These are phyloP conservation scores for Acromyrmex heyeri DNA, from an alignment of 1,140 invertebrate species.

Conservation along the genomic window DNA sequence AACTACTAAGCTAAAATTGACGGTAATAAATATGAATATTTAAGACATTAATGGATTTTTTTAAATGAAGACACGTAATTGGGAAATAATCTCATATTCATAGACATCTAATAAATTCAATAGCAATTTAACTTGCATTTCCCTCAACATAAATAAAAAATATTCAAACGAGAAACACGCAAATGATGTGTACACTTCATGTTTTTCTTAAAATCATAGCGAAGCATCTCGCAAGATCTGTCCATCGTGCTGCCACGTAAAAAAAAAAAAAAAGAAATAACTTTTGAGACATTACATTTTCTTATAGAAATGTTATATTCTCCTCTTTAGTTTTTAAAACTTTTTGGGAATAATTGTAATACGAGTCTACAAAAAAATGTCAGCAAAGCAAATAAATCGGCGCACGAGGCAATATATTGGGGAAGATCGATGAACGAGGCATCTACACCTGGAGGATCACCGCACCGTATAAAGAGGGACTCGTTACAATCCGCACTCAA, in stretches of 20 bases:
- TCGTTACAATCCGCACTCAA: slow-evolving; percentile 70
- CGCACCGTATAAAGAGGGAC: slow-evolving; percentile 36
- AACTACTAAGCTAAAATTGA: neutral
- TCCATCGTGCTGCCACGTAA: no score
- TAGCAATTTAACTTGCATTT: slow-evolving; percentile 70
- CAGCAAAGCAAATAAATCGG: slow-evolving; percentile 12
- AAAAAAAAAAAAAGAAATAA: neutral
- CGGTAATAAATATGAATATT: neutral
- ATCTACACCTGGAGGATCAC: slow-evolving; percentile 49
- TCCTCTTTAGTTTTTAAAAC: neutral
- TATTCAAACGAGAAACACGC: slow-evolving; percentile 52
- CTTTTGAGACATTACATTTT: neutral
- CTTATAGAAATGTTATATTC: neutral
- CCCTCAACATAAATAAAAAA: slow-evolving; percentile 49
- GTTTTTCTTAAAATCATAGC: neutral
- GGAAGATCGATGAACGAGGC: slow-evolving; percentile 59
- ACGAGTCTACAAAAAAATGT: neutral
- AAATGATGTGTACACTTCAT: neutral
- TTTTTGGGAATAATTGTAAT: slow-evolving; percentile 12
- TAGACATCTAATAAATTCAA: slow-evolving; percentile 71
- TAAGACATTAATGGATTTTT: slow-evolving; percentile 47
- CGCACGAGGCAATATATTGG: slow-evolving; percentile 19
- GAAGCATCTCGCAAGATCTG: neutral
- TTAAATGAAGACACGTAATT: slow-evolving; percentile 73
- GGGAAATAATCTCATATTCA: slow-evolving; percentile 74